A percentile compares a stretch with the other conserved stretches of the same genome.
phyloP scores from a whole-genome alignment of 2,888 invertebrate species.

The Hydrotaea cyrtoneurina region DNA sequence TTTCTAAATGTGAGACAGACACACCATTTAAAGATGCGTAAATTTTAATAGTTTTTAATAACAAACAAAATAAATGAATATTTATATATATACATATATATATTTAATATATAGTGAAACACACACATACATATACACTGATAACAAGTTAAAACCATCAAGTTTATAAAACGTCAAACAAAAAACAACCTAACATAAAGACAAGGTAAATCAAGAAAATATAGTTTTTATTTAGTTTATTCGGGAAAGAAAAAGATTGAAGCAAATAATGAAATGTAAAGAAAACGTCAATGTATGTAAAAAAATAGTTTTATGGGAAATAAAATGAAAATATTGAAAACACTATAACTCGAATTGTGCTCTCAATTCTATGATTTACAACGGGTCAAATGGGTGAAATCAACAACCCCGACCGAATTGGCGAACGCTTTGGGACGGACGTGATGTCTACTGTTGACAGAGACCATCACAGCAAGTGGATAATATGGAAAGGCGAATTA shows the following conservation, averaged over 20 bases:
- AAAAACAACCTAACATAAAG: neutral
- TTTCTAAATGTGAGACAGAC: slow-evolving; percentile 2
- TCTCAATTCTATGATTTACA: no score
- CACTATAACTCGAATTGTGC: neutral
- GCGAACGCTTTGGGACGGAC: no score
- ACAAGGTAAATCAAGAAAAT: slow-evolving; percentile 4
- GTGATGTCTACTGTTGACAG: no score
- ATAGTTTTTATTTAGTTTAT: slow-evolving; percentile 23
- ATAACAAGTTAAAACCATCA: neutral
- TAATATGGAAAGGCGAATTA: no score
- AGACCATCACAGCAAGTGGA: no score
- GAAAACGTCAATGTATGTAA: slow-evolving; percentile 16
- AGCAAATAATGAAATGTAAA: neutral
- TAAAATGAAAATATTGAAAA: slow-evolving; percentile 3
- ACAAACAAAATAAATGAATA: neutral
- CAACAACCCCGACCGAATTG: no score
- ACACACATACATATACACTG: neutral
- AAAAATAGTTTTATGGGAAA: slow-evolving; percentile 21
- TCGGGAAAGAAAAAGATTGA: neutral
- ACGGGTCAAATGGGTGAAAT: no score
- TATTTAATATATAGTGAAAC: slow-evolving; percentile 10
- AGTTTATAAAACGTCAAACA: slow-evolving; percentile 18
- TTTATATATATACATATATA: slow-evolving; percentile 4
- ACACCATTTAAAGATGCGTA: neutral
- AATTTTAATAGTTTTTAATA: slow-evolving; percentile 4